Conservation (phyloP, 2,113 vertebrate species). For the Pleuronectes platessa region DNA sequence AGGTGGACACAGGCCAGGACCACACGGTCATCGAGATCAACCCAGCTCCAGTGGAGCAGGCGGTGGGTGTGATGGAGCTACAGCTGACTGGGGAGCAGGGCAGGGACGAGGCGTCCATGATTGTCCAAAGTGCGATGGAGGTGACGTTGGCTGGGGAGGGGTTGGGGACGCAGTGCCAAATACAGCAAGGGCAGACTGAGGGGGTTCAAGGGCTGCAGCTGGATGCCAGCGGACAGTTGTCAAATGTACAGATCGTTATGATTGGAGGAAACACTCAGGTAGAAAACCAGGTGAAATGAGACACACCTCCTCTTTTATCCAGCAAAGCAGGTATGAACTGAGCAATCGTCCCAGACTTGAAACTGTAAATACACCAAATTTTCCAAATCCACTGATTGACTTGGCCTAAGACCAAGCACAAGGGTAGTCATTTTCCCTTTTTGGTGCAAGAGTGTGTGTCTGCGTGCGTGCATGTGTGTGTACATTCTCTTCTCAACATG, state of each 20-base stretch:
- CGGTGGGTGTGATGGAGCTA: constrained; percentile 77
- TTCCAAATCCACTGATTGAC: constrained; percentile 45
- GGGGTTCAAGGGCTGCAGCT: constrained; percentile 82
- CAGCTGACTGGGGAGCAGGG: constrained; percentile 69
- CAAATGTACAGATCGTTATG: constrained; percentile 73
- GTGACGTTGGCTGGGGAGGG: constrained; percentile 71
- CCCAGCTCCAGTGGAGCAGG: constrained; percentile 79
- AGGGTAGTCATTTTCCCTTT: constrained; percentile 45
- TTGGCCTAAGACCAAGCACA: constrained; percentile 52
- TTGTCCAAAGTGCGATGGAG: constrained; percentile 86
- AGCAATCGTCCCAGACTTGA: constrained; percentile 27
- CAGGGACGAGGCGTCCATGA: constrained; percentile 79
- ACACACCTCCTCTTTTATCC: constrained; percentile 1
- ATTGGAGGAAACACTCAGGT: constrained; percentile 83
- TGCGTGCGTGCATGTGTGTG: constrained; percentile 16
- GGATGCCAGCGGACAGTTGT: constrained; percentile 84
- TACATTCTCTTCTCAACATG: neutral
- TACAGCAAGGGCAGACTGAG: constrained; percentile 81
- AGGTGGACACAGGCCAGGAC: constrained; percentile 62
- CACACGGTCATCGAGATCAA: constrained; percentile 92
- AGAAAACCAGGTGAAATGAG: constrained; percentile 71
- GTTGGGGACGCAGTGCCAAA: constrained; percentile 63
- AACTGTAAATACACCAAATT: constrained; percentile 54
- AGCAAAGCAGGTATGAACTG: constrained; percentile 36
- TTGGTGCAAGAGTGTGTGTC: constrained; percentile 14